phyloP scores from a whole-genome alignment of 2,113 vertebrate genomes.

The Telmatochromis sp. region DNA sequence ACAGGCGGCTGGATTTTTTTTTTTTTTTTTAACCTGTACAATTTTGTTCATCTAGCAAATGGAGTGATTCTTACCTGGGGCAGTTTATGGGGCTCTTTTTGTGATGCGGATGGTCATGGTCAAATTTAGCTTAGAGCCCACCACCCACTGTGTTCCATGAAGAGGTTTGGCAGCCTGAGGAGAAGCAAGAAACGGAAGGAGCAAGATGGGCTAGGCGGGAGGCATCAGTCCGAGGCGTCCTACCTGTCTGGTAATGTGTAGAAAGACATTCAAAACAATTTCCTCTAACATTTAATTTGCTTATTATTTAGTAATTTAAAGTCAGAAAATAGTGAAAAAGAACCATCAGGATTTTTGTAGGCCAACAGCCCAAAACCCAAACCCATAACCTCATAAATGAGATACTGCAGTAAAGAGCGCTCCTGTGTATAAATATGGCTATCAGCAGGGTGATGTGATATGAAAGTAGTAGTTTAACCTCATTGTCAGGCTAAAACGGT shows the following conservation, averaged over 20 bases:
- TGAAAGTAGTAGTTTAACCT: not conserved
- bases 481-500: not conserved
- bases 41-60: not conserved
- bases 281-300: not conserved
- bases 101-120: constrained; percentile 52
- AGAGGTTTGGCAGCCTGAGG: constrained; percentile 90
- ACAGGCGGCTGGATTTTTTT: not conserved
- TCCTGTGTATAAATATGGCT: not conserved
- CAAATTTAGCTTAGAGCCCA: constrained; percentile 17
- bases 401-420: not conserved
- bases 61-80: not conserved
- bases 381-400: not conserved
- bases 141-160: constrained; percentile 76
- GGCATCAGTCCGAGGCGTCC: constrained; percentile 79
- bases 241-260: constrained; percentile 57
- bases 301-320: not conserved
- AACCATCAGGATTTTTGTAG: not conserved
- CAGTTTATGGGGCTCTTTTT: not conserved
- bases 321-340: not conserved
- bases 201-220: constrained; percentile 66
- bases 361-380: not conserved
- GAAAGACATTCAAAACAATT: not conserved
- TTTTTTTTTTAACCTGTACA: not conserved
- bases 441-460: not conserved
- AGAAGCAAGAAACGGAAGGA: constrained; percentile 83